Base-by-base conservation (phyloP, 2,797 vertebrate species). In the Ptychadena robeensis region DNA sequence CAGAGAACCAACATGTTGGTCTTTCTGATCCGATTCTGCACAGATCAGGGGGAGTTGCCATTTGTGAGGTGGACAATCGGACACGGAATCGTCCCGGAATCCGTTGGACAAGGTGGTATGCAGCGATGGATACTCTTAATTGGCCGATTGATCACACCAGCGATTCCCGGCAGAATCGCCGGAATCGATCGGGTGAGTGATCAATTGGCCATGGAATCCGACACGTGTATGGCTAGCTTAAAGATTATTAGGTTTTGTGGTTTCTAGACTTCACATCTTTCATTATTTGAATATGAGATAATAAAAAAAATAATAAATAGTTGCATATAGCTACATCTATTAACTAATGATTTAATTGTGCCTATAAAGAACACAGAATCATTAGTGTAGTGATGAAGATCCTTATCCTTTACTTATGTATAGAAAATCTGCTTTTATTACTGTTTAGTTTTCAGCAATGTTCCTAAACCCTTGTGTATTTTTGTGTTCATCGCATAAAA, bases 381-480 rank as follows among this genome's bases (percentile, higher is more conserved):
- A 67, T 78, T 66, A 38, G 63, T 44, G 15, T 67, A 14, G 14
- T 48, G 3, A 25, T 15, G n/a, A 35, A 74, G 63, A 48, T 38
- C 10, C 12, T 37, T 18, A 30, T 66, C 44, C 15, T 14, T 32
- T 61, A 5, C 37, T 77, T 77, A 31, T 44, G 34, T 53, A 48
- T 78, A 3, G 65, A 7, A 78, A 77, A 53, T 67, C 30, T 25
- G 63, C 63, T 66, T 66, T 9, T 25, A 32, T 44, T 77, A 18
- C 31, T 44, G 12, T 38, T 66, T 31, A 30, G 10, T 34, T 65
- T 61, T 40, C 28, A 15, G 44, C 38, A 74, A 40, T 35, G 61
- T 82, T 82, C 35, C 34, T 75, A 75, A 74, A 59, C 27, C 80
- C 44, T 31, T 75, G 80, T 75, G 64, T 53, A 63, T 68, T 76